These are phyloP conservation scores for Latheticus oryzae DNA, from an alignment of 2,888 invertebrate species.

Conservation along the genomic window DNA sequence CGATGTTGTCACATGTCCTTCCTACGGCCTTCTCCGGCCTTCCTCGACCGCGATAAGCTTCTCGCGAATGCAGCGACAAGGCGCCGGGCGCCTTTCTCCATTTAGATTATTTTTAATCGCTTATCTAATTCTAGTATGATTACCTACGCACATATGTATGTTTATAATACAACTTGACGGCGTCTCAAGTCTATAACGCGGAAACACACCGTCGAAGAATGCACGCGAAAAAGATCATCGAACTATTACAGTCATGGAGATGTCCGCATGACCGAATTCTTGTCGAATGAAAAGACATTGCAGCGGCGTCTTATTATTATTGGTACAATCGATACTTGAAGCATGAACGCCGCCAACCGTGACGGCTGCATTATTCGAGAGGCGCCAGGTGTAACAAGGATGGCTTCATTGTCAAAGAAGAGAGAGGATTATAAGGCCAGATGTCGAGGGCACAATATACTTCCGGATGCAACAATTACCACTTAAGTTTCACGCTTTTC, in stretches of 20 bases:
- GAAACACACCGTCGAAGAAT: neutral
- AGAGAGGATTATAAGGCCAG: conserved; percentile 42
- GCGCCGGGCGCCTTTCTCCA: conserved; percentile 46
- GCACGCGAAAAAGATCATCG: neutral
- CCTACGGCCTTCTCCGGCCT: conserved; percentile 58
- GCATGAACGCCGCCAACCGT: conserved; percentile 26
- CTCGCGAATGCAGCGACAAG: conserved; percentile 32
- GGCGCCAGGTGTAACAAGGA: conserved; percentile 49
- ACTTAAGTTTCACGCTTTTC: conserved; percentile 1
- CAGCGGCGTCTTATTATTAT: too few relatives aligned
- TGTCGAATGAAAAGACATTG: neutral
- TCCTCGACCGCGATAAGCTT: conserved; percentile 46
- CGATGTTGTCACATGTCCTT: conserved; percentile 55
- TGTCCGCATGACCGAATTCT: conserved; percentile 1
- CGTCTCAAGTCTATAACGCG: neutral
- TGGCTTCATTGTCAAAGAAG: conserved; percentile 23
- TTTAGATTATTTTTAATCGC: conserved; percentile 43
- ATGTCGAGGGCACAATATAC: conserved; percentile 40
- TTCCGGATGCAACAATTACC: conserved; percentile 39
- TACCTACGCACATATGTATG: neutral
- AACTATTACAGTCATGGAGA: neutral
- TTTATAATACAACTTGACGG: neutral
- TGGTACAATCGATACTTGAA: conserved; percentile 26
- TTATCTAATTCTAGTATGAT: conserved; percentile 39
- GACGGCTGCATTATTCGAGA: conserved; percentile 40